Evolutionary conservation across 2,113 vertebrate species (phyloP).

Genomic region (Cichladusa arquata): DNA sequence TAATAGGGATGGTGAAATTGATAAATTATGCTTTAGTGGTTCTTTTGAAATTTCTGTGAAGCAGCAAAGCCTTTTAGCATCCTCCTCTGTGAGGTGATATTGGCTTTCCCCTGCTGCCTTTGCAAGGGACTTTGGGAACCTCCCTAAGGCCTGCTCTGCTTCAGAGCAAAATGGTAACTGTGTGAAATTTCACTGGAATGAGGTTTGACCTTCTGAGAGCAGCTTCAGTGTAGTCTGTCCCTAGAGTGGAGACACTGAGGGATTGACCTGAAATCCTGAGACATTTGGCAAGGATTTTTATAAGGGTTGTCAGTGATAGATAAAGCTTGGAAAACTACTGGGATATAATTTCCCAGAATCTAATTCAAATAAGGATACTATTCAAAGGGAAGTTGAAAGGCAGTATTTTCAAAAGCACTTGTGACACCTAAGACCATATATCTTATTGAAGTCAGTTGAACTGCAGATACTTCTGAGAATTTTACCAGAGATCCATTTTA

Average conservation of each 20-base stretch:
- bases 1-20: background rate
- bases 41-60: background rate
- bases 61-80: background rate
- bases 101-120: background rate
- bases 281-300: background rate
- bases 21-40: background rate
- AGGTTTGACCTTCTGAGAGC: background rate
- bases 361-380: background rate
- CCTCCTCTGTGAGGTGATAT: background rate
- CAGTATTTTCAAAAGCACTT: constrained; percentile 12
- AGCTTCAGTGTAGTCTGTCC: background rate
- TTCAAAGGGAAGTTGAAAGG: constrained; percentile 17
- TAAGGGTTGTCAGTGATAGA: background rate
- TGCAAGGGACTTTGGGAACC: background rate
- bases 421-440: background rate
- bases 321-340: constrained; percentile 1
- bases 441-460: background rate
- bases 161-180: background rate
- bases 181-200: background rate
- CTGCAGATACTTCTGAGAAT: background rate
- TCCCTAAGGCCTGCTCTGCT: background rate
- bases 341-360: background rate
- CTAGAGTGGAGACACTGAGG: background rate
- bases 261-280: background rate
- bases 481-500: background rate